phyloP scores from a whole-genome alignment of 2,888 invertebrate genomes.

The Volucella zonaria region DNA sequence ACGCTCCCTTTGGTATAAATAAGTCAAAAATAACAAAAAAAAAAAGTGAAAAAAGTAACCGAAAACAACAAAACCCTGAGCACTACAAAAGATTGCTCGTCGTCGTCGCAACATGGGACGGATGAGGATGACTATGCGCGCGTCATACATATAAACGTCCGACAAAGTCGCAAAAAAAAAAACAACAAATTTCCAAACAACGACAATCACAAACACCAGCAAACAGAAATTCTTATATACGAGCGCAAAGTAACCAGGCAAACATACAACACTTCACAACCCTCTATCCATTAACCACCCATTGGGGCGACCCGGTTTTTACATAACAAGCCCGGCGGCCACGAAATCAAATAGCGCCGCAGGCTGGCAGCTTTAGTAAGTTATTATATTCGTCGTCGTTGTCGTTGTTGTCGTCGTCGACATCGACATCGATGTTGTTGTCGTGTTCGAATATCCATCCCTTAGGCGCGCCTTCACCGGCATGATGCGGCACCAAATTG shows the following conservation, averaged over 20 bases:
- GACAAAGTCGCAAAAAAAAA: slow-evolving; percentile 19
- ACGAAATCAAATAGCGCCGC: neutral
- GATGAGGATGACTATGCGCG: slow-evolving; percentile 48
- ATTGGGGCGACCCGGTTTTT: slow-evolving; percentile 9
- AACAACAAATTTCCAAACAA: slow-evolving; percentile 34
- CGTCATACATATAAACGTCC: slow-evolving; percentile 26
- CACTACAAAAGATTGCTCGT: slow-evolving; percentile 43
- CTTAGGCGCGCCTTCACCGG: slow-evolving; percentile 55
- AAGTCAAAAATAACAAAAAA: slow-evolving; percentile 32
- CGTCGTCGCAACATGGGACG: slow-evolving; percentile 55
- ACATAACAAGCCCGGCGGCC: slow-evolving; percentile 40
- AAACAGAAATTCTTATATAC: slow-evolving; percentile 31
- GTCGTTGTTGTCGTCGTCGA: slow-evolving; percentile 46
- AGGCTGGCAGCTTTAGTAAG: slow-evolving; percentile 63
- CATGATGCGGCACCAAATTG: slow-evolving; percentile 53
- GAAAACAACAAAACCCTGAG: slow-evolving; percentile 55
- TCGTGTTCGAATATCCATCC: slow-evolving; percentile 61
- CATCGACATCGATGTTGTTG: slow-evolving; percentile 43
- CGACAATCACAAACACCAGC: slow-evolving; percentile 37
- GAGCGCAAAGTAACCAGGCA: slow-evolving; percentile 11
- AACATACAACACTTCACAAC: slow-evolving; percentile 3
- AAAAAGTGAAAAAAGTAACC: slow-evolving; percentile 12
- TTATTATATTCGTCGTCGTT: slow-evolving; percentile 40
- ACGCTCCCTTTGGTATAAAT: slow-evolving; percentile 58
- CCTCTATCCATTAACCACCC: slow-evolving; percentile 3